Conservation (phyloP, 1,140 invertebrate species). For the Euwallacea similis region DNA sequence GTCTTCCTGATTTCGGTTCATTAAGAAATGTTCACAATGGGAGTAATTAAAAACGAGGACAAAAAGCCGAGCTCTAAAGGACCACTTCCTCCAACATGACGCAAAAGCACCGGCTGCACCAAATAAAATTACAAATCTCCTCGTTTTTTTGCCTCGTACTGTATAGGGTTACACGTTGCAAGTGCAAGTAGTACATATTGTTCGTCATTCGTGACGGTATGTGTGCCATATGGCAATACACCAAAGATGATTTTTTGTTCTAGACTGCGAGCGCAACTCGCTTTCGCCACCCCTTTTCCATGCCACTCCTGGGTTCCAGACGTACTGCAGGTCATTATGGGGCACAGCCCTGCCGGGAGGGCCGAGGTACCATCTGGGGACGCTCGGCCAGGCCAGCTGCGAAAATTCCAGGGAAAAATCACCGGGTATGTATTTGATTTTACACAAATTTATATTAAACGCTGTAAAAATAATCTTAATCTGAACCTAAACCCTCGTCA, state of each 20-base stretch:
- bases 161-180: not conserved
- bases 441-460: no score
- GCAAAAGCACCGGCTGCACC: slow-evolving; percentile 2
- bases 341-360: slow-evolving; percentile 46
- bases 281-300: slow-evolving; percentile 47
- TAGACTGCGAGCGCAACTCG: slow-evolving; percentile 40
- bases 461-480: not conserved
- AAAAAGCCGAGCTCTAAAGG: slow-evolving; percentile 5
- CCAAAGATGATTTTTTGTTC: slow-evolving; percentile 34
- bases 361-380: slow-evolving; percentile 48
- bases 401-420: slow-evolving; percentile 45
- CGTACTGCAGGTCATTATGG: slow-evolving; percentile 51
- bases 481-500: no score
- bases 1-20: slow-evolving; percentile 11
- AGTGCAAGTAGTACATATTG: slow-evolving; percentile 1
- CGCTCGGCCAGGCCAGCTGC: slow-evolving; percentile 36
- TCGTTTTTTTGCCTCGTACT: slow-evolving; percentile 2
- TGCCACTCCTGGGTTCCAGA: slow-evolving; percentile 45
- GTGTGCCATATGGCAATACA: not conserved
- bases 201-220: not conserved
- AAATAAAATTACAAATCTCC: slow-evolving; percentile 12
- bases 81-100: slow-evolving; percentile 9
- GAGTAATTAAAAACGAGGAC: slow-evolving; percentile 11
- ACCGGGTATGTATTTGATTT: slow-evolving; percentile 28
- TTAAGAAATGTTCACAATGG: slow-evolving; percentile 4